Percentiles rank a stretch among this genome's conserved stretches.
Evolutionary conservation across 92 coral and sea anemone genomes (phyloP).

Genomic region (Galaxea fascicularis): DNA sequence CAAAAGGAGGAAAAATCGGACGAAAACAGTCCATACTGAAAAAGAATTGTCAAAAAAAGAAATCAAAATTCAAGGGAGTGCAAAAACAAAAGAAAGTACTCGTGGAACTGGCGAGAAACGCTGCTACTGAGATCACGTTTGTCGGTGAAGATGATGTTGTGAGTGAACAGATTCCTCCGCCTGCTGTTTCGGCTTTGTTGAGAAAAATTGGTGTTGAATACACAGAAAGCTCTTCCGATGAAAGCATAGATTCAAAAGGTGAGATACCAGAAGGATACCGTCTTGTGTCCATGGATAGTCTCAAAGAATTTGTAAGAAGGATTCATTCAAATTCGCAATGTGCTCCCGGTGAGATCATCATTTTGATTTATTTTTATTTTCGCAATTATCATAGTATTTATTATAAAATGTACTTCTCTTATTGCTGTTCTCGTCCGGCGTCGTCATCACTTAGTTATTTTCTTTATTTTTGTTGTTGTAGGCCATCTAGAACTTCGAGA

Average conservation of each 20-base stretch:
- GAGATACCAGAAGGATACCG: constrained; percentile 11
- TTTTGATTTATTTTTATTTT: neutral
- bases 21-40: constrained; percentile 13
- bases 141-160: constrained; percentile 30
- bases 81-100: constrained; percentile 15
- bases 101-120: constrained; percentile 12
- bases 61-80: constrained; percentile 1
- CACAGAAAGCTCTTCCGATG: neutral
- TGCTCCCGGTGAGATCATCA: neutral
- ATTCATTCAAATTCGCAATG: constrained; percentile 13
- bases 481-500: neutral
- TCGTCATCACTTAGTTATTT: too few relatives aligned
- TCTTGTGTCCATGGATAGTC: constrained; percentile 23
- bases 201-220: neutral
- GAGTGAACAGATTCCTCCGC: constrained; percentile 19
- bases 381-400: neutral
- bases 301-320: constrained; percentile 9
- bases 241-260: neutral
- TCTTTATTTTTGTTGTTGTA: neutral
- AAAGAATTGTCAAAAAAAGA: neutral
- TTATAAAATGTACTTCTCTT: neutral
- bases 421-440: neutral
- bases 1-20: too few relatives aligned
- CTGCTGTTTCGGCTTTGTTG: constrained; percentile 9
- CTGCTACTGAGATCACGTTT: constrained; percentile 17